A percentile compares a stretch with the other conserved stretches of the same genome.
phyloP scores from a whole-genome alignment of 2,888 invertebrate genomes.

The Pharmacophagus antenor region DNA sequence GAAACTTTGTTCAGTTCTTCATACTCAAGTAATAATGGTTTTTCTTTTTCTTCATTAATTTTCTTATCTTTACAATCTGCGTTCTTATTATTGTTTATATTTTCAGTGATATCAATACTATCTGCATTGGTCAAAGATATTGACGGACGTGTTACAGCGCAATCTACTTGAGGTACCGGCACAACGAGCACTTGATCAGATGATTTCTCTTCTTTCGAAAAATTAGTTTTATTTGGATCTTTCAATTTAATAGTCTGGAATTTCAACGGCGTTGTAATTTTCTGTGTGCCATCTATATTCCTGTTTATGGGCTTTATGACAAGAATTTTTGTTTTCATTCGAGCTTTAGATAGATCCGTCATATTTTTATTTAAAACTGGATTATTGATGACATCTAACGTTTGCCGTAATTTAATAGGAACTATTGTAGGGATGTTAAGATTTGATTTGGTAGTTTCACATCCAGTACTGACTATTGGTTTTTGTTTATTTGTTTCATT shows the following conservation, averaged over 20 bases:
- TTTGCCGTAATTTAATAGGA: slow-evolving; percentile 65
- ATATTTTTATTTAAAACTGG: slow-evolving; percentile 70
- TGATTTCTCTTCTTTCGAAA: slow-evolving; percentile 50
- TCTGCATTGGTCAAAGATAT: slow-evolving; percentile 23
- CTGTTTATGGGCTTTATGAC: slow-evolving; percentile 72
- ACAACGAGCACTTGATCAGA: slow-evolving; percentile 67
- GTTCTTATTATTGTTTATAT: slow-evolving; percentile 29
- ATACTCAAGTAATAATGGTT: not conserved
- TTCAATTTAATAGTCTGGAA: slow-evolving; percentile 87
- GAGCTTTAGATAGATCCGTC: slow-evolving; percentile 66
- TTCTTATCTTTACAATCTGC: slow-evolving; percentile 7
- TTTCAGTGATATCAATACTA: slow-evolving; percentile 13
- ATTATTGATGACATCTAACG: slow-evolving; percentile 68
- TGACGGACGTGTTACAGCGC: slow-evolving; percentile 42
- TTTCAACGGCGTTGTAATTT: slow-evolving; percentile 55
- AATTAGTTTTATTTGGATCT: slow-evolving; percentile 54
- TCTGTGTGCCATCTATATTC: slow-evolving; percentile 55
- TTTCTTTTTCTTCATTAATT: slow-evolving; percentile 12
- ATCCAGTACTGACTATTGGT: slow-evolving; percentile 9
- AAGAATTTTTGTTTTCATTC: slow-evolving; percentile 73
- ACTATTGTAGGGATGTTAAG: slow-evolving; percentile 48
- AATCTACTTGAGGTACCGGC: slow-evolving; percentile 67
- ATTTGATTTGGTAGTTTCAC: slow-evolving; percentile 42
- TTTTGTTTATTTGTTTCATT: slow-evolving; percentile 27
- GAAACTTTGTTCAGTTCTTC: not conserved